A percentile compares a stretch with the other conserved stretches of the same genome.
Conservation (phyloP, 2,113 vertebrate genomes). For the Urocitellus parryii region DNA sequence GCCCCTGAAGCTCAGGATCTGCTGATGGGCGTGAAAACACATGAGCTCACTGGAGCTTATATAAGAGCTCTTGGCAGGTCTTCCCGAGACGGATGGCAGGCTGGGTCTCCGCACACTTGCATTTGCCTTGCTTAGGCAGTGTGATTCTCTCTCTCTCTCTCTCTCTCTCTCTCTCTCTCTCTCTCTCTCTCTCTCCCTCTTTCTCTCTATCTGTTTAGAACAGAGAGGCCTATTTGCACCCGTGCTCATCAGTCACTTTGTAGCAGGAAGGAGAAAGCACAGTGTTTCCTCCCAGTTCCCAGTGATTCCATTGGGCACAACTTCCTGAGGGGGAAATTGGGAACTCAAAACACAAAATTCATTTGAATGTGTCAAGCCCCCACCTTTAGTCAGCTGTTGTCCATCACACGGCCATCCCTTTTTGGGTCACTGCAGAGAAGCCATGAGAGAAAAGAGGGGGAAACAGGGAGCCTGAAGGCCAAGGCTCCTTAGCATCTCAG, state of each 20-base stretch:
- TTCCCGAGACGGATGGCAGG: background rate
- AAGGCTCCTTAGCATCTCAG: background rate
- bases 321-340: background rate
- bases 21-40: slow-evolving; percentile 10
- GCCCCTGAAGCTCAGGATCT: slow-evolving; percentile 57
- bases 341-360: background rate
- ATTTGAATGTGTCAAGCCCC: background rate
- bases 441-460: background rate
- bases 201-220: background rate
- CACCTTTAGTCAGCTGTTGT: background rate
- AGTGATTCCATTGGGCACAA: rapidly evolving
- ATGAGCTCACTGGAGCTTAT: slow-evolving; percentile 5
- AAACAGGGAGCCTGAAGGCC: background rate
- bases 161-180: background rate
- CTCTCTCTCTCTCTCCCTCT: background rate
- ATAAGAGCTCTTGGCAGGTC: slow-evolving; percentile 61
- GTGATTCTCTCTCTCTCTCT: rapidly evolving
- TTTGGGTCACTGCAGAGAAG: background rate
- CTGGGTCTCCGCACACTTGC: background rate
- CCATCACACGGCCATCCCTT: too few relatives aligned
- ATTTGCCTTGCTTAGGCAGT: background rate
- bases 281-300: background rate
- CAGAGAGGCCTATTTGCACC: background rate
- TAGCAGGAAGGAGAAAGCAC: background rate
- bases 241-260: background rate